Conservation (phyloP, 2,888 invertebrate species). For the Gibbula magus region DNA sequence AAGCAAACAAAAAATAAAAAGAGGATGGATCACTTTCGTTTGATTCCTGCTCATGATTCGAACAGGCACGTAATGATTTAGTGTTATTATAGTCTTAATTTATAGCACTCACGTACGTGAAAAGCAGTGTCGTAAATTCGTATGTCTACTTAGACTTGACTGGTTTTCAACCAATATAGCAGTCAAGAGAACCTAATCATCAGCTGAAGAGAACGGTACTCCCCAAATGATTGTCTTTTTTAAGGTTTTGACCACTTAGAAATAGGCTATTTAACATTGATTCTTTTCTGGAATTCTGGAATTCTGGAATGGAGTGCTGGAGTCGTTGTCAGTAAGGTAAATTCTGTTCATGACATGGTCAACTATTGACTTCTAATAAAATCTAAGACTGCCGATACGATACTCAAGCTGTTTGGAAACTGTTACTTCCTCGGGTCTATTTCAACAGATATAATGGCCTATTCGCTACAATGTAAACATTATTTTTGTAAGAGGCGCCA, state of each 20-base stretch:
- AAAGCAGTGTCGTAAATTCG: conserved; percentile 6
- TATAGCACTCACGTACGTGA: neutral
- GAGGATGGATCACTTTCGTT: neutral
- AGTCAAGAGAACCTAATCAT: neutral
- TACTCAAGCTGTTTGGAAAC: neutral
- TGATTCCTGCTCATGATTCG: neutral
- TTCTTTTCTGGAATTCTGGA: too few relatives aligned
- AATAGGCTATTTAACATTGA: too few relatives aligned
- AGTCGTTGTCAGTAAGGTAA: neutral
- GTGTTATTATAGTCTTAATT: neutral
- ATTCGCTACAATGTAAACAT: neutral
- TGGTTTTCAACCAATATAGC: neutral
- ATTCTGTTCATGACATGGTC: too few relatives aligned
- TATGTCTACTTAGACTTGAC: too few relatives aligned
- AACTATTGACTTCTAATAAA: neutral
- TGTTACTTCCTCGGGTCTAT: too few relatives aligned
- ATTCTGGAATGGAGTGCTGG: neutral
- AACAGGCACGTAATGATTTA: neutral
- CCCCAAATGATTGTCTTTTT: neutral
- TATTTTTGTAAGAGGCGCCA: too few relatives aligned
- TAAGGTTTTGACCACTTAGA: neutral
- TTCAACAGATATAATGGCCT: neutral
- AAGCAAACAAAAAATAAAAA: neutral
- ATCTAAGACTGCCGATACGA: neutral
- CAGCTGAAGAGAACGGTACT: neutral